phyloP scores from a whole-genome alignment of 1,140 invertebrate species.

The Zaprionus africanus region DNA sequence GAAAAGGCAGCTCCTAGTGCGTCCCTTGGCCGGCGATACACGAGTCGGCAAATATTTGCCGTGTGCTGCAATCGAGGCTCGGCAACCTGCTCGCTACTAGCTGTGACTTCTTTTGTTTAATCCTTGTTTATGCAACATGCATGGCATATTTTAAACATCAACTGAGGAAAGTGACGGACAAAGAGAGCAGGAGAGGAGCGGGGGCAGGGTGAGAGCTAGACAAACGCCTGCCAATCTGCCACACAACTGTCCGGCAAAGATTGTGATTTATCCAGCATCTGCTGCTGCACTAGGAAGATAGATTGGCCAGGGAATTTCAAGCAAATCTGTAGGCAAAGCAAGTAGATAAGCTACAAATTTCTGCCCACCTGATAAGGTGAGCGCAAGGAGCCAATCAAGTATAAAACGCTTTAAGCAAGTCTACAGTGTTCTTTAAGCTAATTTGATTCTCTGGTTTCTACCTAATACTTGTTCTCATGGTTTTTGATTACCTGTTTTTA shows the following conservation, averaged over 20 bases:
- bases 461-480: too few relatives aligned
- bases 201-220: neutral
- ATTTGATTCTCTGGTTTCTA: neutral
- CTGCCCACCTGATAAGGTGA: neutral
- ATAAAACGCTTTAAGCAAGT: neutral
- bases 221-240: conserved; percentile 20
- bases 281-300: conserved; percentile 36
- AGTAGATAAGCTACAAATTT: conserved; percentile 20
- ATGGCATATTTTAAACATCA: conserved; percentile 67
- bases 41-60: conserved; percentile 68
- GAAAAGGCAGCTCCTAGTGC: conserved; percentile 49
- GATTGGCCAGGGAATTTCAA: conserved; percentile 30
- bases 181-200: conserved; percentile 20
- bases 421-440: neutral
- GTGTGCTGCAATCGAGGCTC: conserved; percentile 23
- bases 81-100: conserved; percentile 1
- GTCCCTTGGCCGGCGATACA: conserved; percentile 66
- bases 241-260: conserved; percentile 51
- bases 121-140: conserved; percentile 80
- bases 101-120: conserved; percentile 68
- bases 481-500: too few relatives aligned
- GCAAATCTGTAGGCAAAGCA: conserved; percentile 7
- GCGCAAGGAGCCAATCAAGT: neutral
- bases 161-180: conserved; percentile 10
- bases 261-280: conserved; percentile 55